Percentiles rank a stretch among this genome's conserved stretches.
phyloP scores from a whole-genome alignment of 2,797 vertebrate species.

The Linurgus olivaceus region DNA sequence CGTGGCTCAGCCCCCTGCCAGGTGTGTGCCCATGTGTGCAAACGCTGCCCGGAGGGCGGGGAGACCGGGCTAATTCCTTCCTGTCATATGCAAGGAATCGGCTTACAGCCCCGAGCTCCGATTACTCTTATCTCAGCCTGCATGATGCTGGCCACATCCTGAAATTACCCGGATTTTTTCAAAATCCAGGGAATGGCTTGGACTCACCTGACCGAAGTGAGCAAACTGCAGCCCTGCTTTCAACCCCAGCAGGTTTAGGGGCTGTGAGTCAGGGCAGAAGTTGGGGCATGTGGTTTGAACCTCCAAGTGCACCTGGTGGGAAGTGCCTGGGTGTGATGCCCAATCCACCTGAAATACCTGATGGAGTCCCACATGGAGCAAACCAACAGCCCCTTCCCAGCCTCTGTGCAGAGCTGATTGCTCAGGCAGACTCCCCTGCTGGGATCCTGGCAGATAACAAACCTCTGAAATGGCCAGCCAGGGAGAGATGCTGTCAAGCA shows the following conservation, averaged over 20 bases:
- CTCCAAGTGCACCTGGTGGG: neutral
- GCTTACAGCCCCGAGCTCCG: slow-evolving; percentile 10
- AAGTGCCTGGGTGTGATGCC: neutral
- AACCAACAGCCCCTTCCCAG: neutral
- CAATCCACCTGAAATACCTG: fast-evolving
- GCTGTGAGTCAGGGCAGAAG: fast-evolving
- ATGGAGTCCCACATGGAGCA: neutral
- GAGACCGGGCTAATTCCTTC: slow-evolving; percentile 41
- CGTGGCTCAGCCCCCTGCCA: neutral
- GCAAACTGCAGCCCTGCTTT: neutral
- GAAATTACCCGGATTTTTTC: neutral
- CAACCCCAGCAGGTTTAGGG: neutral
- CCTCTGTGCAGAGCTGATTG: fast-evolving
- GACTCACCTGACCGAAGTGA: fast-evolving
- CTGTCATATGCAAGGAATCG: slow-evolving; percentile 28
- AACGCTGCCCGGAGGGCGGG: neutral
- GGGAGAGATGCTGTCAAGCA: neutral
- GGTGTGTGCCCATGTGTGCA: neutral
- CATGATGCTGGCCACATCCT: neutral
- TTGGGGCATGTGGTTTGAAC: neutral
- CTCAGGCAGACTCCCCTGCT: neutral
- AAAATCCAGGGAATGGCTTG: neutral
- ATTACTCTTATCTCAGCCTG: slow-evolving; percentile 45
- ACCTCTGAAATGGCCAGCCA: neutral
- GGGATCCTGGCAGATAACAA: neutral